Percentiles rank a stretch among this genome's conserved stretches.
Conservation (phyloP, 2,797 vertebrate species). For the Sebastes nivosus region DNA sequence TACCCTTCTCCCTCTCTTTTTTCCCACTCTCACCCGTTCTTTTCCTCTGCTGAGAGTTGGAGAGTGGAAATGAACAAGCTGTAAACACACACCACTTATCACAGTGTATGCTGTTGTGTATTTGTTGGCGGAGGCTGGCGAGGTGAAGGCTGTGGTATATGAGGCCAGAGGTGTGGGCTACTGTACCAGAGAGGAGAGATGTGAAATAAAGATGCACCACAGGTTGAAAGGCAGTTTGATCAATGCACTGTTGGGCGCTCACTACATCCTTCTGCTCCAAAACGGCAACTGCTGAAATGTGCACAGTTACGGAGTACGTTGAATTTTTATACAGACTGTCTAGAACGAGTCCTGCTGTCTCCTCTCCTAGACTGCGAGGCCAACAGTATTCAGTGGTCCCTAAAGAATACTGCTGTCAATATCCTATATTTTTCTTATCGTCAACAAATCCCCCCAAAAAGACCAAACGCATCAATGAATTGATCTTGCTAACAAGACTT, state of each 20-base stretch:
- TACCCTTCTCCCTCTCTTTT: slow-evolving; percentile 62
- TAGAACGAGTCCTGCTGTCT: neutral
- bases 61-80: slow-evolving; percentile 91
- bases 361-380: neutral
- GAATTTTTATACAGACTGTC: slow-evolving; percentile 12
- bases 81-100: slow-evolving; percentile 90
- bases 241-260: slow-evolving; percentile 51
- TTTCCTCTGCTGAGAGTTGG: slow-evolving; percentile 85
- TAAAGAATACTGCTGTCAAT: neutral
- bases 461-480: neutral
- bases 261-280: slow-evolving; percentile 33
- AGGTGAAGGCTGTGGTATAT: slow-evolving; percentile 64
- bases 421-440: neutral
- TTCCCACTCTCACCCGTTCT: slow-evolving; percentile 71
- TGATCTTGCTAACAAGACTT: neutral
- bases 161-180: slow-evolving; percentile 65
- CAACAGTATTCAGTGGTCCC: neutral
- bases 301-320: neutral
- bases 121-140: slow-evolving; percentile 67
- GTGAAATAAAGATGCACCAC: slow-evolving; percentile 67
- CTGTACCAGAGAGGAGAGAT: slow-evolving; percentile 56
- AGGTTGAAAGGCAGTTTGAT: slow-evolving; percentile 72
- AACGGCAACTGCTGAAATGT: slow-evolving; percentile 37
- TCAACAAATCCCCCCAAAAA: slow-evolving; percentile 16
- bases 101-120: slow-evolving; percentile 77